These are phyloP conservation scores for Darwinula stevensoni DNA, from an alignment of 2,888 invertebrate species.

Conservation along the genomic window DNA sequence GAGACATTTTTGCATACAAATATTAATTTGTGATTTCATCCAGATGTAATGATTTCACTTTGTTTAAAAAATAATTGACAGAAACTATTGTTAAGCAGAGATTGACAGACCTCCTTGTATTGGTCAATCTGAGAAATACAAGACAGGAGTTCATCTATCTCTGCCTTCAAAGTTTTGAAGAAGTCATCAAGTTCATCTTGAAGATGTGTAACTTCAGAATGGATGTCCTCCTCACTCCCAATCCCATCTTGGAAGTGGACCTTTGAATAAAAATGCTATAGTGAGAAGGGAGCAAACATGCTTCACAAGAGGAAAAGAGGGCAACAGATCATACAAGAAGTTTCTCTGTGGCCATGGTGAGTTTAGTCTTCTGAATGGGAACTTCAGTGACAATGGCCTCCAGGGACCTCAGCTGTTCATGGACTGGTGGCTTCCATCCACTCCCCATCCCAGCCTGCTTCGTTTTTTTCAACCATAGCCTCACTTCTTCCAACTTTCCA, in stretches of 20 bases:
- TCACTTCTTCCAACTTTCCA: conserved; percentile 64
- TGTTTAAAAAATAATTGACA: too few relatives aligned
- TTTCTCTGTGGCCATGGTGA: conserved; percentile 62
- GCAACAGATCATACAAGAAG: conserved; percentile 36
- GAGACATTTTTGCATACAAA: too few relatives aligned
- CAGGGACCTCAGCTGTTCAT: conserved; percentile 53
- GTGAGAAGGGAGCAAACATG: too few relatives aligned
- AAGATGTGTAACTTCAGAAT: conserved; percentile 36
- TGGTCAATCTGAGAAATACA: conserved; percentile 58
- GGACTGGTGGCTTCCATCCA: conserved; percentile 52
- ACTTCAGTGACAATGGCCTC: conserved; percentile 65
- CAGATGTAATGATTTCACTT: too few relatives aligned
- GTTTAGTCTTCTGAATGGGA: conserved; percentile 62
- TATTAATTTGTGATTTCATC: too few relatives aligned
- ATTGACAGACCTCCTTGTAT: conserved; percentile 31
- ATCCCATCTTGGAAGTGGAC: conserved; percentile 8
- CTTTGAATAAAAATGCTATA: too few relatives aligned
- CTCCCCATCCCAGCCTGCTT: conserved; percentile 40
- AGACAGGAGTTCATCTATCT: conserved; percentile 33
- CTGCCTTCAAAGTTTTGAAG: conserved; percentile 26
- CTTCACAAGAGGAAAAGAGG: too few relatives aligned
- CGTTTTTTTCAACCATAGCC: conserved; percentile 64
- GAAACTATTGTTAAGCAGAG: background rate
- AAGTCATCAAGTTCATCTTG: conserved; percentile 34
- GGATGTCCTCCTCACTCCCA: conserved; percentile 41